These are phyloP conservation scores for Cairina moschata DNA, from an alignment of 2,113 vertebrate genomes.

Conservation along the genomic window DNA sequence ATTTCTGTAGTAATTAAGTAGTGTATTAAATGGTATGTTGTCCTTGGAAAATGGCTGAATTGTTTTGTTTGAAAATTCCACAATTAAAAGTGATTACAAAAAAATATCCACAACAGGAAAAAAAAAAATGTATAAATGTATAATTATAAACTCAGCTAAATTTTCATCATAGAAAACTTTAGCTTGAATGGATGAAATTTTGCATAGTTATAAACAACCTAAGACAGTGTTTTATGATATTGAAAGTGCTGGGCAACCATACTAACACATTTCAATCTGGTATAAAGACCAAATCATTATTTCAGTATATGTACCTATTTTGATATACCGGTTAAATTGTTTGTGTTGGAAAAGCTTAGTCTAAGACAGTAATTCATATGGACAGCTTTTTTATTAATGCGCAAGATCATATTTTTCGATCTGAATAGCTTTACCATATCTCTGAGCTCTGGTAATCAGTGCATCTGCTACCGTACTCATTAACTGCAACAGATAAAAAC, in stretches of 20 bases:
- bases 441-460: background rate
- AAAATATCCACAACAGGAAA: background rate
- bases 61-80: background rate
- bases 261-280: background rate
- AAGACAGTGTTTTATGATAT: background rate
- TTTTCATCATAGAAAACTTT: background rate
- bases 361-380: background rate
- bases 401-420: background rate
- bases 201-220: background rate
- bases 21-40: background rate
- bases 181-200: background rate
- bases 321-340: background rate
- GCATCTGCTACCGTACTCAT: background rate
- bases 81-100: background rate
- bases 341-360: background rate
- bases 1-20: background rate
- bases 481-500: background rate
- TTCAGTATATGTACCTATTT: background rate
- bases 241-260: fast-evolving
- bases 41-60: background rate
- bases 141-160: background rate
- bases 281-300: background rate
- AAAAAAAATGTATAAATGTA: background rate
- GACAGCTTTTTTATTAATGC: background rate
- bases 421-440: background rate